phyloP scores from a whole-genome alignment of 2,113 vertebrate species.

The Redunca redunca region DNA sequence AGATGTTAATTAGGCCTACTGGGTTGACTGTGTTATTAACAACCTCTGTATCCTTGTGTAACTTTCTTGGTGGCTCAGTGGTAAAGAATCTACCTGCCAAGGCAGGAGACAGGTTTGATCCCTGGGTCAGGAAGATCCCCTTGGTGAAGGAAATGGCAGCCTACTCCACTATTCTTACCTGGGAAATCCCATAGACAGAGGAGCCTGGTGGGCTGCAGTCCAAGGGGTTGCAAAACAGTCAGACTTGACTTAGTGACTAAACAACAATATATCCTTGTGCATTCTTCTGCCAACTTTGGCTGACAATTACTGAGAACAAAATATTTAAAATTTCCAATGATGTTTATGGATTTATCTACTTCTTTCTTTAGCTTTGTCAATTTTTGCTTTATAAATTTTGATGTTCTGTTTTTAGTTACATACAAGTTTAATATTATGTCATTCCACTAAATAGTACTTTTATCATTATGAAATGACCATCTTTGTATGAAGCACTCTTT shows the following conservation, averaged over 20 bases:
- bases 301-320: neutral
- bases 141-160: neutral
- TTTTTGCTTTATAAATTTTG: neutral
- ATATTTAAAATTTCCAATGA: neutral
- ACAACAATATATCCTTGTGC: neutral
- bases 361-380: neutral
- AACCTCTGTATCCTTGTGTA: neutral
- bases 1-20: neutral
- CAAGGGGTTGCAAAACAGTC: neutral
- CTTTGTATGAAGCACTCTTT: neutral
- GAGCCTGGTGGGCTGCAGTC: neutral
- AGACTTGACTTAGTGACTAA: neutral
- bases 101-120: neutral
- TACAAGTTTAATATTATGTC: neutral
- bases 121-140: neutral
- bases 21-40: neutral
- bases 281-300: neutral
- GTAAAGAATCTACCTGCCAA: neutral
- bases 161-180: neutral
- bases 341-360: neutral
- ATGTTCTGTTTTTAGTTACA: neutral
- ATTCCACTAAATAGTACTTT: neutral
- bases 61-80: neutral
- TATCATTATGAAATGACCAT: neutral
- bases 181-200: neutral